Base-by-base conservation (phyloP, 2,113 vertebrate species). In the Nannospalax galili region DNA sequence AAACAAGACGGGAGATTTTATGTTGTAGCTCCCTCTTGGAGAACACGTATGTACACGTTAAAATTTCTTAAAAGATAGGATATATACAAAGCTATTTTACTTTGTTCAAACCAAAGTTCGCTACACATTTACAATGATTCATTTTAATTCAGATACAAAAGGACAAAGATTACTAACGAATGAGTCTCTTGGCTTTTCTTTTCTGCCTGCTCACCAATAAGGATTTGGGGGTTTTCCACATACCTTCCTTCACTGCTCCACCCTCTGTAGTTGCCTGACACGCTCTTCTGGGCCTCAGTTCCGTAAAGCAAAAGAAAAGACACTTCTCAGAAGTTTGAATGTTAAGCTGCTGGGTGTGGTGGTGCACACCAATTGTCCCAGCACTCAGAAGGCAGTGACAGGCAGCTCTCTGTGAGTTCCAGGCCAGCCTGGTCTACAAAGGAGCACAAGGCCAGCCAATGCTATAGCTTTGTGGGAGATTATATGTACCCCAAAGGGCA, bases 51-150 rank as follows among this genome's bases (percentile, higher is more conserved):
- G 28, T 10, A 89, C 17, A 65, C 2, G 7, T 26, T 84, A 60
- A 92, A 40, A 14, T 88, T 80, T 60, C 60, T 84, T 87, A 92
- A 48, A 92, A 92, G 72, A 35, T 73, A 52, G 45, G 40, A 85
- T 78, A 87, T 40, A 42, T 9, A 35, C 16, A 84, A 85, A 95
- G n/a, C 15, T 2, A 14, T 67, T 92, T 73, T 78, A 52, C 24
- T 78, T 92, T 62, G 28, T 82, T 78, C 84, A 82, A 89, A 74
- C 1, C 64, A 82, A 93, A 42, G 35, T 72, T 85, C 89, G 70
- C 70, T 81, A 75, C 88, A 88, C 28, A 79, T 48, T 73, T 88
- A 69, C 0, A 82, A 24, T 78, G 30, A 88, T 11, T 85, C 48
- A 73, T 77, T 95, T 87, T 64, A 85, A 62, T 77, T 73, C 15